Evolutionary conservation across 2,797 vertebrate species (phyloP).

Genomic region (Cebuella pygmaea): DNA sequence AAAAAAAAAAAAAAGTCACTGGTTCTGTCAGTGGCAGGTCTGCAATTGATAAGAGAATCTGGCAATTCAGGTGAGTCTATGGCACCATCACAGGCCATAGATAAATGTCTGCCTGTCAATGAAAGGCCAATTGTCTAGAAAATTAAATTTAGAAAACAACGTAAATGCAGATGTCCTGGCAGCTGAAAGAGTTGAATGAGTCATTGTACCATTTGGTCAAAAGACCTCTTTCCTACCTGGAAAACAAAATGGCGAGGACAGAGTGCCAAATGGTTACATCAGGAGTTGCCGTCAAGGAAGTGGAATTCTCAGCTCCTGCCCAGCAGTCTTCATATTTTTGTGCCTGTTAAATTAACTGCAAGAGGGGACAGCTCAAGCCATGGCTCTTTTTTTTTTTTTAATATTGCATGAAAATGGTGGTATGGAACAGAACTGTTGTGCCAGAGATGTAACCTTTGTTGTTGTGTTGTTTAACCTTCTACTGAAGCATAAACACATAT

Average conservation of each 20-base stretch:
- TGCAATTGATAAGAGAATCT: constrained; percentile 78
- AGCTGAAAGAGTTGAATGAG: constrained; percentile 79
- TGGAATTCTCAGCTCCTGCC: constrained; percentile 27
- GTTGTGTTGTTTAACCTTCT: neutral
- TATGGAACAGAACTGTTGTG: neutral
- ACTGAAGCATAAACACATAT: neutral
- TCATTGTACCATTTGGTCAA: constrained; percentile 74
- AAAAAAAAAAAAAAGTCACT: constrained; percentile 5
- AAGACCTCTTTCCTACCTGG: constrained; percentile 43
- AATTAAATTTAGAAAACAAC: constrained; percentile 81
- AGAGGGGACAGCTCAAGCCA: neutral
- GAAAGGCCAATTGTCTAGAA: constrained; percentile 81
- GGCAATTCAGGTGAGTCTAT: constrained; percentile 71
- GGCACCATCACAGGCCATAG: constrained; percentile 68
- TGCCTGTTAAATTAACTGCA: constrained; percentile 61
- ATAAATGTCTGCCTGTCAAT: constrained; percentile 75
- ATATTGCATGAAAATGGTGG: neutral
- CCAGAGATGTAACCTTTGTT: neutral
- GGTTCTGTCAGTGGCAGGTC: constrained; percentile 75
- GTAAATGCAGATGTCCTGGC: constrained; percentile 74
- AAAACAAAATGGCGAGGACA: constrained; percentile 42
- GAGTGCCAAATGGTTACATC: neutral
- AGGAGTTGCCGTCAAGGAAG: neutral
- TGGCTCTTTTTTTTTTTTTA: neutral
- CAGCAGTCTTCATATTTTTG: constrained; percentile 11